Evolutionary conservation across 2,888 invertebrate genomes (phyloP), one percentile per base, ranked within the genome.

Genomic region (Ennomos quercinarius): DNA sequence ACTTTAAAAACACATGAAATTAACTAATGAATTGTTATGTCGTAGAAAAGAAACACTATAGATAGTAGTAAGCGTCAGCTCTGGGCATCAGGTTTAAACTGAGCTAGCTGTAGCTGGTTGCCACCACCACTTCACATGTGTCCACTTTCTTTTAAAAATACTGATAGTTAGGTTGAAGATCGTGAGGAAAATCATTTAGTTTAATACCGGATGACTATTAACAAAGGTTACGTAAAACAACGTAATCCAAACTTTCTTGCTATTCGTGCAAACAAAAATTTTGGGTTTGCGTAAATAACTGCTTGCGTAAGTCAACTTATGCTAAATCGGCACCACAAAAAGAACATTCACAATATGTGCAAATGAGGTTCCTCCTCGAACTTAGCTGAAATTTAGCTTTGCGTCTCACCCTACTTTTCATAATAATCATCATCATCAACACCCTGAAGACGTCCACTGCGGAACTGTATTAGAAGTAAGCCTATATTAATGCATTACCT

Each of bases 91-190:
- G 44, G 44, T 44, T 39, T 40, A 8, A 61, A 68, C 64, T 63
- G 66, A 63, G 43, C 39, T 35, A 35, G 4, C 47, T 46, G 48
- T 42, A 13, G 9, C 17, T 10, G 11, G 43, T 50, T 39, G 46
- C 50, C 54, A 45, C 68, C 64, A 60, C 57, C 56, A 45, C 67
- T 27, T 27, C 53, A 60, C 66, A 41, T 34, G 11, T 40, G 51
- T 38, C 51, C 12, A 68, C 70, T 70, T 70, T 70, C 70, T 67
- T 68, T 67, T 66, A 51, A 64, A 56, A 48, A 61, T 52, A 57
- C 57, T 50, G 51, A 46, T 52, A 57, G 57, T 56, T 60, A 54
- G 58, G 52, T 40, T 42, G 47, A 54, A 50, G 51, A 45, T 52
- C 38, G 63, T 49, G 64, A 50, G 49, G 59, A 64, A 64, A 66